Evolutionary conservation across 2,888 invertebrate genomes (phyloP), one percentile per base, ranked within the genome.

Genomic region (Apodemia mormo): DNA sequence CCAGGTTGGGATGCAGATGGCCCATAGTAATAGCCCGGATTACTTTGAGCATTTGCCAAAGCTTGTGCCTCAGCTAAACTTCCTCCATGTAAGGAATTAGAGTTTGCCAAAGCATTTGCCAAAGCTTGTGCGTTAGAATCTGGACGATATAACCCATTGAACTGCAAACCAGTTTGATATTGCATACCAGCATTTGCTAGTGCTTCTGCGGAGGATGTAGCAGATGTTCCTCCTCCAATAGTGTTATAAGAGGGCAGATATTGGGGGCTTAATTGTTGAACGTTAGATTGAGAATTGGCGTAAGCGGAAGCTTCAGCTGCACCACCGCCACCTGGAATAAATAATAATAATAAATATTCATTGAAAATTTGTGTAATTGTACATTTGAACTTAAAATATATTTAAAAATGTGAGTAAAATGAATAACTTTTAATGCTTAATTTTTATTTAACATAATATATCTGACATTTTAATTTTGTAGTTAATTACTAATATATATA

Each of bases 31-130:
- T 61, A 30, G 5, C 61, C 22, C 6, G 30, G 33, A 30, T 61
- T 61, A 9, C 33, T 61, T 14, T 61, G 61, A 61, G 33, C 61
- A 61, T 61, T 61, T 33, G 61, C 61, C 6, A 30, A 61, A 12
- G 33, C 61, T 33, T 61, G 61, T 0, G 61, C 33, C 1, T 61
- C 61, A 12, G 61, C 30, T 33, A 30, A 61, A 9, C 61, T 61
- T 61, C 30, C 30, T 61, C 61, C 61, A 12, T 33, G 61, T 33
- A 61, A 2, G 1, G 61, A 61, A 30, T 33, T 61, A 4, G 61
- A 61, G 10, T 7, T 33, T 29, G 61, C 33, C 8, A 61, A 14
- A 33, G 61, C 61, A 5, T 61, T 61, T 33, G 61, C 61, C 6
- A 61, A 30, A 30, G 33, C 61, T 61, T 61, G 58, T 33, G 49